A percentile compares a stretch with the other conserved stretches of the same genome.
Conservation (phyloP, 2,113 vertebrate species). For the Oreocharis arfaki region DNA sequence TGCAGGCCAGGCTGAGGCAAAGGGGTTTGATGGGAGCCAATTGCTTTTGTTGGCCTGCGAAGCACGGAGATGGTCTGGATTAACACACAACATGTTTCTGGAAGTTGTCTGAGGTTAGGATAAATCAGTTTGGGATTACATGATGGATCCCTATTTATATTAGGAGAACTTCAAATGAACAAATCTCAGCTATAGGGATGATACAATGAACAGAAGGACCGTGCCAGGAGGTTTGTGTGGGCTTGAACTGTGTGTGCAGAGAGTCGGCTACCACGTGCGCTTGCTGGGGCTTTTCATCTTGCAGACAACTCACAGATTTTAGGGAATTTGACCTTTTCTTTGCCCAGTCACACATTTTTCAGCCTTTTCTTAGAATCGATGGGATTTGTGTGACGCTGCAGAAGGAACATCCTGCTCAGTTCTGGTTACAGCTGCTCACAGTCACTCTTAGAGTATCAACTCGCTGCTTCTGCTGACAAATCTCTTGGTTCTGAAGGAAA, state of each 20-base stretch:
- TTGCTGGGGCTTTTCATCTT: not conserved
- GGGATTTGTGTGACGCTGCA: not conserved
- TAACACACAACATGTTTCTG: conserved; percentile 21
- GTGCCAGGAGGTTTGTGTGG: not conserved
- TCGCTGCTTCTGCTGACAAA: not conserved
- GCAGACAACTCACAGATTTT: not conserved
- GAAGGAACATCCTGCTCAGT: rapidly evolving
- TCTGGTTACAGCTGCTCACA: not conserved
- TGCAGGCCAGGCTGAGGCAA: not conserved
- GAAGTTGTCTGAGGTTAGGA: conserved; percentile 14
- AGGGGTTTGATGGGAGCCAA: not conserved
- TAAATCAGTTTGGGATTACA: conserved; percentile 11
- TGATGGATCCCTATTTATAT: not conserved
- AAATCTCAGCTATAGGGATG: not conserved
- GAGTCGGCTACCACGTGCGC: rapidly evolving
- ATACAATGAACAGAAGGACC: rapidly evolving
- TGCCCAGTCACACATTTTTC: not conserved
- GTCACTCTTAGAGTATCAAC: not conserved
- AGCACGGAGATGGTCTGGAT: not conserved
- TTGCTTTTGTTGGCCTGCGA: conserved; percentile 27
- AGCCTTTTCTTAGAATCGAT: rapidly evolving
- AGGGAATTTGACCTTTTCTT: not conserved
- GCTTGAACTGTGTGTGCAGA: not conserved
- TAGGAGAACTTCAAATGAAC: not conserved
- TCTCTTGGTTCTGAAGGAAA: not conserved